Evolutionary conservation across 2,888 invertebrate species (phyloP).

Genomic region (Melanchra persicariae): DNA sequence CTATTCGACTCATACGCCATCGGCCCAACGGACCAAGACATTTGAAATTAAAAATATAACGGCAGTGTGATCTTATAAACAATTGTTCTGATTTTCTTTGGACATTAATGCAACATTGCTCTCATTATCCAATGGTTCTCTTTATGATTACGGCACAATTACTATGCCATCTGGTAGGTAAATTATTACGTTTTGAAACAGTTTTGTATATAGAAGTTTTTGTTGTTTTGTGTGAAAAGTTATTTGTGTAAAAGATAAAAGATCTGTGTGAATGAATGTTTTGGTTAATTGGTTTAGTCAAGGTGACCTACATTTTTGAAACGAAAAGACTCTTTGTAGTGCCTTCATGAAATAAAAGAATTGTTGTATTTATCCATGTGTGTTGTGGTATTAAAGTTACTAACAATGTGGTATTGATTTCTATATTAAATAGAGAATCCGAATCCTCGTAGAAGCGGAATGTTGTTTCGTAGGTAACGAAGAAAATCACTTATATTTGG

Average conservation of each 20-base stretch:
- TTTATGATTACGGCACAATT: conserved; percentile 62
- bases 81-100: conserved; percentile 76
- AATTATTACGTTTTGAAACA: conserved; percentile 16
- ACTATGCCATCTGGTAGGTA: conserved; percentile 38
- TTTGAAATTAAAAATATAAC: conserved; percentile 86
- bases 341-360: not conserved
- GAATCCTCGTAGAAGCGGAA: too few species aligned
- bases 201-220: conserved; percentile 17
- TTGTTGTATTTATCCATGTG: not conserved
- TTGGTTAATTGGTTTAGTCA: conserved; percentile 17
- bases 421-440: not conserved
- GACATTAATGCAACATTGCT: conserved; percentile 81
- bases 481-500: too few species aligned
- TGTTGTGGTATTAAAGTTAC: not conserved
- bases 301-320: conserved; percentile 6
- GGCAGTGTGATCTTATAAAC: conserved; percentile 81
- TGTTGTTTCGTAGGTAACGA: too few species aligned
- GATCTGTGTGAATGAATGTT: conserved; percentile 30
- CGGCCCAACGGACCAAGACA: conserved; percentile 78
- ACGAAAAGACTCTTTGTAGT: not conserved
- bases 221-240: conserved; percentile 21
- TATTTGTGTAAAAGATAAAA: conserved; percentile 21
- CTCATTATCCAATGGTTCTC: conserved; percentile 75
- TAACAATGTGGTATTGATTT: not conserved
- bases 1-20: conserved; percentile 64